These are phyloP conservation scores for Sander lucioperca DNA, from an alignment of 2,113 vertebrate genomes.

Conservation along the genomic window DNA sequence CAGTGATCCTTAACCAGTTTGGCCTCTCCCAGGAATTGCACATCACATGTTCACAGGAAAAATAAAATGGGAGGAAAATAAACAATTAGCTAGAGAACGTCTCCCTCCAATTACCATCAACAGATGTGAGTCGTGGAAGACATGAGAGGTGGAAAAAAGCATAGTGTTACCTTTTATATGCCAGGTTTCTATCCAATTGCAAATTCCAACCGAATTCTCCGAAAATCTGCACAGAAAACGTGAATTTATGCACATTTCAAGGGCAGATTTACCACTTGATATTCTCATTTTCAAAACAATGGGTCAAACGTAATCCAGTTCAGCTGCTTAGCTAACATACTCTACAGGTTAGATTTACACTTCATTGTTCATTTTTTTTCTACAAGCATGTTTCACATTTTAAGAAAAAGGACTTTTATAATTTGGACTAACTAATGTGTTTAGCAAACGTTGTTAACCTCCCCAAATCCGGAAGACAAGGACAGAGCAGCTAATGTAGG, in stretches of 20 bases:
- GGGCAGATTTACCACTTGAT: neutral
- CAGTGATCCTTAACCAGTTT: constrained; percentile 69
- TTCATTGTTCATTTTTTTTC: no score
- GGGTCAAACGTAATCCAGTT: neutral
- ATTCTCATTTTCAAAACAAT: neutral
- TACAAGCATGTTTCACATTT: neutral
- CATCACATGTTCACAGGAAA: constrained; percentile 67
- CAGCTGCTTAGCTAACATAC: neutral
- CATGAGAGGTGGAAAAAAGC: neutral
- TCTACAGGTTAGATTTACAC: neutral
- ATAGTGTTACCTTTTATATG: neutral
- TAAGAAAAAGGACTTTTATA: neutral
- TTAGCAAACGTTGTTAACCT: neutral
- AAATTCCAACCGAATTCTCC: no score
- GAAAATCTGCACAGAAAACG: neutral
- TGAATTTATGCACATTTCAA: neutral
- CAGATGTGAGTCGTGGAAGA: constrained; percentile 55
- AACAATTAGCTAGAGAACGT: constrained; percentile 60
- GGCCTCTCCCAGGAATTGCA: constrained; percentile 70
- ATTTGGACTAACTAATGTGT: neutral
- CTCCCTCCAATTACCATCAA: constrained; percentile 60
- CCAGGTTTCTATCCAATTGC: neutral
- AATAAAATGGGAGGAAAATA: constrained; percentile 60
- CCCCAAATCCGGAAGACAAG: neutral
- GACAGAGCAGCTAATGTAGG: neutral